Evolutionary conservation across 2,888 invertebrate genomes (phyloP), one percentile per base, ranked within the genome.

Genomic region (Tribolium freemani): DNA sequence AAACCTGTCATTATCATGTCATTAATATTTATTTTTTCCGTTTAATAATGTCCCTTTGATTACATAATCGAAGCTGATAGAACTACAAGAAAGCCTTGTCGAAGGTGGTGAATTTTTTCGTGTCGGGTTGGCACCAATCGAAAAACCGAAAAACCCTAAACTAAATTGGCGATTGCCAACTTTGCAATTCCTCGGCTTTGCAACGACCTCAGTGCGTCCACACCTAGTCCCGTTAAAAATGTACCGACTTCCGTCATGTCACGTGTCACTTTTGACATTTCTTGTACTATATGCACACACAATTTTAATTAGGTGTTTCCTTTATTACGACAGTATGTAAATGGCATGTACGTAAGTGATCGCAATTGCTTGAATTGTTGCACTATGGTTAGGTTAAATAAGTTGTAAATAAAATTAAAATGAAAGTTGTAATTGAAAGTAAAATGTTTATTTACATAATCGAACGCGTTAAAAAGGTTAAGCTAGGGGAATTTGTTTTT

Each of bases 371-470:
- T 30, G 61, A 31, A 53, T 61, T 61, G 56, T 61, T 69, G 61
- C 60, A 63, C 54, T 63, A 69, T 61, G 26, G 44, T 51, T 30
- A 46, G 26, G 44, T 51, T 30, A 46, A 69, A 69, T 31, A 21
- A 51, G 44, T 44, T 50, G 51, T 51, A 69, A 69, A 61, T 69
- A 53, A 63, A 69, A 69, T 61, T 69, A 54, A 69, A 68, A 69
- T 69, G 69, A 69, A 69, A 69, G 69, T 69, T 69, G 60, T 60
- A 60, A 69, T 69, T 69, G 69, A 69, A 69, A 69, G 69, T 53
- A 69, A 69, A 69, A 69, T 69, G 69, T 63, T 63, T 63, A 63
- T 63, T 63, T 63, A 63, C 63, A 63, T 63, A 63, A 63, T 51
- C 6, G 21, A 11, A 10, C 8, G 38, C n/a, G 38, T 38, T n/a